phyloP scores from a whole-genome alignment of 1,140 invertebrate species.

The Wasmannia auropunctata region DNA sequence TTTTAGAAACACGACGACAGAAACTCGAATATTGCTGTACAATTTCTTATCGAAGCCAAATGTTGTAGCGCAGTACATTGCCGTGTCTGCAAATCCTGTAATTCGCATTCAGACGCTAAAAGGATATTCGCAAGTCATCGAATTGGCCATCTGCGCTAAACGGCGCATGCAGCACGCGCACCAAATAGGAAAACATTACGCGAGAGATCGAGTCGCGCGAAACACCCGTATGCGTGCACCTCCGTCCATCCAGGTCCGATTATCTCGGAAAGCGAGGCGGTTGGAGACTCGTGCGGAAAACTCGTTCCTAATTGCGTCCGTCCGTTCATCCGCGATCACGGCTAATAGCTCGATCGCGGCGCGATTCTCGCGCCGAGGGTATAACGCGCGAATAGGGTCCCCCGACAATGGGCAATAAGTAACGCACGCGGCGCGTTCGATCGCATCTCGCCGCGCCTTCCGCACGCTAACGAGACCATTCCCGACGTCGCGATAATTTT shows the following conservation, averaged over 20 bases:
- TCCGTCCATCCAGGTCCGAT: constrained; percentile 41
- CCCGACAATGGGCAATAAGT: constrained; percentile 75
- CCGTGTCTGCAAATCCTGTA: neutral
- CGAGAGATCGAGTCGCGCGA: constrained; percentile 14
- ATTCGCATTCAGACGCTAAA: neutral
- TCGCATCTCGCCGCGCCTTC: constrained; percentile 65
- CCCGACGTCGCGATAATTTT: constrained; percentile 59
- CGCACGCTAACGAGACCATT: constrained; percentile 69
- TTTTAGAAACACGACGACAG: no score
- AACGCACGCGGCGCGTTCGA: constrained; percentile 60
- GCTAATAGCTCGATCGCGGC: constrained; percentile 67
- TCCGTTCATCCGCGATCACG: no score
- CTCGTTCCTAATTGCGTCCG: constrained; percentile 48
- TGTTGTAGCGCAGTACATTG: neutral
- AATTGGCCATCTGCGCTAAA: neutral
- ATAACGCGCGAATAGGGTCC: constrained; percentile 52
- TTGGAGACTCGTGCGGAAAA: constrained; percentile 13
- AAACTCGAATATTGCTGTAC: neutral
- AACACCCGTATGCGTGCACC: neutral
- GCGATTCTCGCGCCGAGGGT: constrained; percentile 42
- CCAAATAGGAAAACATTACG: constrained; percentile 24
- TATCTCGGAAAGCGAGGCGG: constrained; percentile 35
- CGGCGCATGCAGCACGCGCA: neutral
- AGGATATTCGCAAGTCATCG: neutral
- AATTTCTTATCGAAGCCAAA: neutral